Evolutionary conservation across 2,888 invertebrate genomes (phyloP), one percentile per base, ranked within the genome.

Genomic region (Amphiduros pacificus): DNA sequence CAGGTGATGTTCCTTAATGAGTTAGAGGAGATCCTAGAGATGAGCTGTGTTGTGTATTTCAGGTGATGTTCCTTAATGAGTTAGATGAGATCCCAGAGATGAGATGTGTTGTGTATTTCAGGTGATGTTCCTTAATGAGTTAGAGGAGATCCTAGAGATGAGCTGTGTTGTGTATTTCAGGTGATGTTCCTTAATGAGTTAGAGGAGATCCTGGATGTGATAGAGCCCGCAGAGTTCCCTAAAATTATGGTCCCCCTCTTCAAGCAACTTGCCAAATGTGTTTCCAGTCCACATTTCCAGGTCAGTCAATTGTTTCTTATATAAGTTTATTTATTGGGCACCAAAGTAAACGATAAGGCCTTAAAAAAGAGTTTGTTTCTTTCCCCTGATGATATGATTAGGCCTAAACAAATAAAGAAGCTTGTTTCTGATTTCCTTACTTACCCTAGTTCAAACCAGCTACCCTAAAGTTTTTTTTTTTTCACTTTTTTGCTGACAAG

Each of bases 141-240:
- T 99, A 75, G 99, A 99, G 85, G 99, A 99, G 85, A 94, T 99
- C 77, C 87, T 99, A 83, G 99, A 99, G 85, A 98, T 99, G 73
- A 98, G n/a, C n/a, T n/a, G n/a, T n/a, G n/a, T n/a, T n/a, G n/a
- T 44, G 9, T 31, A 22, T 41, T 80, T 22, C 84, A 90, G 90
- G 98, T 99, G 72, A 99, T 99, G 98, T 99, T 98, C 86, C 88
- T 99, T 82, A 97, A 97, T 67, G 99, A 99, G 86, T 90, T 99
- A 75, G 99, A 99, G 85, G 99, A 99, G 85, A 94, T 99, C 77
- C 87, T 99, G 83, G 99, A 99, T 85, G 98, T 99, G 73, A 98
- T 99, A 85, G 99, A 99, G 86, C 98, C 98, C 74, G 91, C 92
- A 74, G 97, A 99, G 86, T 99, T 99, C 87, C 91, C 91, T 81